Evolutionary conservation across 2,797 vertebrate species (phyloP), one percentile per base, ranked within the genome.

Genomic region (Halcyon smyrnensis): DNA sequence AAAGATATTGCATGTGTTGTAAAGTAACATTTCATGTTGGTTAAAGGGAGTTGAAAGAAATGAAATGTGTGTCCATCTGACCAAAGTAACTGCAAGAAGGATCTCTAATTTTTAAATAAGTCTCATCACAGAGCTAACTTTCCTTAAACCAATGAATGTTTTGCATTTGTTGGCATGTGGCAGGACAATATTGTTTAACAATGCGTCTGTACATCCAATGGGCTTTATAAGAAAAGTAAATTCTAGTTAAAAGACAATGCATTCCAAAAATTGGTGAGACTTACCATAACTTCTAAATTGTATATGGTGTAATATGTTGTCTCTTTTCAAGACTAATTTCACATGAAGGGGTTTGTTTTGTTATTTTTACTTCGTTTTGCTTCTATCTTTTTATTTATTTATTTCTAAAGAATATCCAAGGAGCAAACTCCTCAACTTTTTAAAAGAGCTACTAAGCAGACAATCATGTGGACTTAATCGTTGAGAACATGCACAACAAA

Each of bases 1-100:
- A 65, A 50, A 50, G 5, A 23, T 32, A 11, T 2, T 21, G 21
- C 6, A 1, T 1, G 1, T 21, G 3, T 13, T 76, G 80, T 70
- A 60, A 59, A 69, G 7, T 27, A 67, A 30, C 3, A 18, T 68
- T 21, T 37, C 11, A 20, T 63, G 21, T 36, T 34, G 6, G 15
- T 32, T 39, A 84, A 84, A 51, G 15, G 15, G 8, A 53, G 15
- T 11, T 45, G 32, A 34, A 67, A n/a, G 51, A 54, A 67, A 17
- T 3, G 32, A 81, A 30, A 5, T 7, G 10, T 36, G 10, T 1
- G 0, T 18, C 50, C 60, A 19, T 15, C 32, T 45, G 21, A 87
- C 43, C 20, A 39, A 81, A 68, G 17, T 13, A 62, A 57, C 7
- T n/a, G 7, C 43, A 41, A 34, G 54, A 74, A 63, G 16, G 8